phyloP scores from a whole-genome alignment of 2,113 vertebrate species.

The Brachypodius melanocephalos region DNA sequence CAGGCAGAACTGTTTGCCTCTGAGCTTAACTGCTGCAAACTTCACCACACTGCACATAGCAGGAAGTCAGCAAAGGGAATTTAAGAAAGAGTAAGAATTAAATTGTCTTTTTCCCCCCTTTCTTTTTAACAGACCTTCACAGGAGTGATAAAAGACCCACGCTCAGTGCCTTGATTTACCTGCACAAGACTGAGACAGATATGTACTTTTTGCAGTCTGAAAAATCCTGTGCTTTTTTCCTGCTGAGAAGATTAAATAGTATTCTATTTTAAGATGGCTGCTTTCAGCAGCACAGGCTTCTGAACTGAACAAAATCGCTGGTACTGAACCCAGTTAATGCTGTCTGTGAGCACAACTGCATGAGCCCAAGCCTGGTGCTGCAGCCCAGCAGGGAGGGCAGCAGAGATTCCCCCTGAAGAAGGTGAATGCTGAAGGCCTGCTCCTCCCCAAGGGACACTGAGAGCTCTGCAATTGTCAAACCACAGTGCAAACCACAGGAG shows the following conservation, averaged over 20 bases:
- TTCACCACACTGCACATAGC: not conserved
- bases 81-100: not conserved
- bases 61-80: not conserved
- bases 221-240: not conserved
- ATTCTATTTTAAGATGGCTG: not conserved
- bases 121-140: not conserved
- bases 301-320: not conserved
- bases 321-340: not conserved
- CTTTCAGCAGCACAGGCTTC: not conserved
- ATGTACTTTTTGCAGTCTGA: not conserved
- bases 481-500: not conserved
- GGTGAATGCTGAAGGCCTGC: not conserved
- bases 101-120: not conserved
- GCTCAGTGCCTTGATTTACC: not conserved
- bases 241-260: slow-evolving; percentile 10
- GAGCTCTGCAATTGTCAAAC: not conserved
- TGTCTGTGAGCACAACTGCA: not conserved
- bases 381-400: not conserved
- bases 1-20: not conserved
- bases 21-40: not conserved
- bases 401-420: not conserved
- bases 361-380: not conserved
- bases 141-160: not conserved
- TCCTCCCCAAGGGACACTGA: not conserved
- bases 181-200: not conserved